A percentile compares a stretch with the other conserved stretches of the same genome.
Evolutionary conservation across 2,888 invertebrate species (phyloP).

Genomic region (Phyto melanocephala): DNA sequence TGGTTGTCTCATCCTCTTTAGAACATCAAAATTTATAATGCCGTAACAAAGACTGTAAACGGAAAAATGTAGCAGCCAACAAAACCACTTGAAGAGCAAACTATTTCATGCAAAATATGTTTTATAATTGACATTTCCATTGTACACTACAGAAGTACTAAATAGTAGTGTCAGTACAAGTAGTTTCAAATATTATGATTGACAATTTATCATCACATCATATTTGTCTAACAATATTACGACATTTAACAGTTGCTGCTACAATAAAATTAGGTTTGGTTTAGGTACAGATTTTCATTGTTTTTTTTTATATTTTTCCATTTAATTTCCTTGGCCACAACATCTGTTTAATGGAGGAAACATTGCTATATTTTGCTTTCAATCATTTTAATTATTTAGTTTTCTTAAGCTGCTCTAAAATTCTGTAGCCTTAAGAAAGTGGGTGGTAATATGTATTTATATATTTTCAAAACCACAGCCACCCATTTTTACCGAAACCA

Average conservation of each 20-base stretch:
- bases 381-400: constrained; percentile 25
- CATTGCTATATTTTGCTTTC: not conserved
- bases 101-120: too few relatives aligned
- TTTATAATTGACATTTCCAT: too few relatives aligned
- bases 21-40: constrained; percentile 27
- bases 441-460: not conserved
- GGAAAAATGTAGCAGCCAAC: too few relatives aligned
- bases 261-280: not conserved
- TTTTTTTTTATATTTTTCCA: not conserved
- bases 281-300: not conserved
- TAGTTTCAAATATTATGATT: constrained; percentile 16
- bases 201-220: constrained; percentile 40
- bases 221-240: constrained; percentile 1
- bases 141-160: too few relatives aligned
- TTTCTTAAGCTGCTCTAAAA: constrained; percentile 4
- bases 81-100: too few relatives aligned
- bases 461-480: not conserved
- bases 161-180: not conserved
- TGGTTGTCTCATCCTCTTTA: constrained; percentile 14
- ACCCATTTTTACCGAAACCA: constrained; percentile 21
- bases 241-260: not conserved
- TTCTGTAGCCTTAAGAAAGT: constrained; percentile 2
- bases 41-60: too few relatives aligned
- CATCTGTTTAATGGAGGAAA: constrained; percentile 5
- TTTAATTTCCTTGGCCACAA: not conserved